phyloP scores from a whole-genome alignment of 2,113 vertebrate genomes.

The Crotalus viridis region DNA sequence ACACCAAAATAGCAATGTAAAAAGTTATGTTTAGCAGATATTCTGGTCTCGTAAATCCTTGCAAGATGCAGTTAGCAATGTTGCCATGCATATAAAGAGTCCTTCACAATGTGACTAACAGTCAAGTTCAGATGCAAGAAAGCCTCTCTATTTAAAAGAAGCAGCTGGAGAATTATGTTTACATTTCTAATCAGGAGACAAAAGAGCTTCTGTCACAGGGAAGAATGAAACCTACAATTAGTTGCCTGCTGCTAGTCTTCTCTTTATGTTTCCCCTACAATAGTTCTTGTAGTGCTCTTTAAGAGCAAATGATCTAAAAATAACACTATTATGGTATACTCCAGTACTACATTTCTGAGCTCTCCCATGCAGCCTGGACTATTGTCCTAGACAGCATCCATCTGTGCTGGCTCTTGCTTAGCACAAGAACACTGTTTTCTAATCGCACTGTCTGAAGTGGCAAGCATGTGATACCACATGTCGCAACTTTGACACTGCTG shows the following conservation, averaged over 20 bases:
- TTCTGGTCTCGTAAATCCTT: slow-evolving; percentile 30
- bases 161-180: slow-evolving; percentile 35
- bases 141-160: not conserved
- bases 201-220: slow-evolving; percentile 18
- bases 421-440: not conserved
- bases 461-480: not conserved
- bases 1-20: not conserved
- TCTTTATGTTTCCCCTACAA: slow-evolving; percentile 12
- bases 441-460: not conserved
- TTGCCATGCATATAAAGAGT: not conserved
- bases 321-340: not conserved
- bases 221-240: slow-evolving; percentile 12
- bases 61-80: not conserved
- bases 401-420: rapidly evolving
- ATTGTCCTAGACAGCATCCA: slow-evolving; percentile 2
- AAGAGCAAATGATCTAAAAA: slow-evolving; percentile 28
- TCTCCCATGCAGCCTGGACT: rapidly evolving
- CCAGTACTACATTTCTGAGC: rapidly evolving
- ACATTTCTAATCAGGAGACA: not conserved
- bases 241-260: slow-evolving; percentile 4
- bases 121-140: not conserved
- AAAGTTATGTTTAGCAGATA: not conserved
- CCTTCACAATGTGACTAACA: not conserved
- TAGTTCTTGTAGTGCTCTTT: not conserved
- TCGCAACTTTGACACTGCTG: not conserved